Evolutionary conservation across 2,113 vertebrate genomes (phyloP), one percentile per base, ranked within the genome.

Genomic region (Tetrax tetrax): DNA sequence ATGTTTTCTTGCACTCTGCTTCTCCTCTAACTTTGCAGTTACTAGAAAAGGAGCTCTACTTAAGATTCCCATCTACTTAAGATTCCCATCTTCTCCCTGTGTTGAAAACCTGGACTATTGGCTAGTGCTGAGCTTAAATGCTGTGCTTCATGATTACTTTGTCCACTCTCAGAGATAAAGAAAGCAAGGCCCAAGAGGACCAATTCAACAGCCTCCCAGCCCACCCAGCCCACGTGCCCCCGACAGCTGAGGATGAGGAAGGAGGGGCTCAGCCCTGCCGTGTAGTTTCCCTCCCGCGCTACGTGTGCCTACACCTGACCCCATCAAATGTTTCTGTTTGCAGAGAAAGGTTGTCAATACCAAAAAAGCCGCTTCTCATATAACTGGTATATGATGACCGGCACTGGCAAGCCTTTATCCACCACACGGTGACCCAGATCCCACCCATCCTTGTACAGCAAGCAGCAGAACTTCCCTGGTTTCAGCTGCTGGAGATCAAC

Each of bases 161-260:
- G 50, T 47, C 24, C 38, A 56, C 45, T 33, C 18, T 23, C 65
- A 17, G 64, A 79, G 77, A 31, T 0, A 69, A 25, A 28, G 48
- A 41, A 60, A 51, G 41, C 64, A 68, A 78, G 48, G 56, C 38
- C 33, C 54, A 56, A 35, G 69, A 68, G 45, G 51, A 56, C 21
- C 43, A 43, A 0, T 27, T 75, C 48, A 31, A 33, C 4, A 45
- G 14, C 20, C 81, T 70, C 24, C 24, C 27, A 37, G 28, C 65
- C 60, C 50, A 48, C 53, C 14, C 0, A 0, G 35, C 24, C 41
- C 71, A 27, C 0, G 0, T 24, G 24, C 5, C 35, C 25, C 51
- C 50, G 60, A 51, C 51, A 61, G 17, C 37, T 2, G 28, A 71
- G 72, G 22, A n/a, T 3, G 21, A 43, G 23, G 22, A 89, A 66